These are phyloP conservation scores for Ciconia boyciana DNA, from an alignment of 2,113 vertebrate species.

Conservation along the genomic window DNA sequence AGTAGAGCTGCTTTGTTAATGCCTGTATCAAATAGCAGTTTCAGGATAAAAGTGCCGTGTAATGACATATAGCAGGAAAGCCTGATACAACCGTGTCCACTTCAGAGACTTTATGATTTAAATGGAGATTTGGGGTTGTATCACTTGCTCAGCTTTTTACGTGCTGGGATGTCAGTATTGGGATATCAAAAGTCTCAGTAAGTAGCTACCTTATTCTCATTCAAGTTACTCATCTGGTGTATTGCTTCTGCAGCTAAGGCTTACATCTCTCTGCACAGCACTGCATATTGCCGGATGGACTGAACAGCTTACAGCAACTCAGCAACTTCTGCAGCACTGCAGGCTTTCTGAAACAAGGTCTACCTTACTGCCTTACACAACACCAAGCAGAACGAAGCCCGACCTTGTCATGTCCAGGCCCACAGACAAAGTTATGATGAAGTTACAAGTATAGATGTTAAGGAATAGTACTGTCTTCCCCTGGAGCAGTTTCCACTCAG, in stretches of 20 bases:
- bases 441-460: not conserved
- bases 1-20: constrained; percentile 16
- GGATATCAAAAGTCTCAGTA: not conserved
- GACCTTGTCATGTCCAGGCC: not conserved
- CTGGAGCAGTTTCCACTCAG: not conserved
- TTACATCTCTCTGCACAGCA: not conserved
- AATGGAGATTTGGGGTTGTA: not conserved
- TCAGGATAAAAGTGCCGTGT: not conserved
- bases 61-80: not conserved
- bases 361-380: not conserved
- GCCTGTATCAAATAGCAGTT: constrained; percentile 7
- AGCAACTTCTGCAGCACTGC: not conserved
- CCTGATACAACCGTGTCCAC: not conserved
- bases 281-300: not conserved
- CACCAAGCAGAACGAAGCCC: not conserved
- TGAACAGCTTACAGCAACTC: not conserved
- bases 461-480: not conserved
- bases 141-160: not conserved
- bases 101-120: constrained; percentile 7
- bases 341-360: not conserved
- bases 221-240: not conserved
- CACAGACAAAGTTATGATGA: not conserved
- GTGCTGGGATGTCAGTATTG: not conserved
- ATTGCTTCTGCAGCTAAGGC: not conserved
- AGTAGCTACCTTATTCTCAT: not conserved